These are phyloP conservation scores for Muscicapa comitata DNA, from an alignment of 2,797 vertebrate genomes.

Conservation along the genomic window DNA sequence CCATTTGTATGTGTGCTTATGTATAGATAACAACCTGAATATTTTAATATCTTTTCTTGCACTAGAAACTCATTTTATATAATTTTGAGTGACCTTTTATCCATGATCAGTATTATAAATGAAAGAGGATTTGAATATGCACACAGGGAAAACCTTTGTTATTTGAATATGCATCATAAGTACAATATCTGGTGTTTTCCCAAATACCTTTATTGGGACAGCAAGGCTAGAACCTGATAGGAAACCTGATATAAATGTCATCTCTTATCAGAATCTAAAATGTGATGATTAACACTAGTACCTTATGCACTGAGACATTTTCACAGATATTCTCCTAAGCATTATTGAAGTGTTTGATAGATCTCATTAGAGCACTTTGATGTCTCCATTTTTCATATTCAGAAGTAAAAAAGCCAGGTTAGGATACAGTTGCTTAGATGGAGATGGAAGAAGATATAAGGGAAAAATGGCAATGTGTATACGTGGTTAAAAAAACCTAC, in stretches of 20 bases:
- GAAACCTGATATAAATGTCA: neutral
- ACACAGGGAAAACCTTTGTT: neutral
- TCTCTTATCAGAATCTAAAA: constrained; percentile 25
- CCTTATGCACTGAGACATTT: neutral
- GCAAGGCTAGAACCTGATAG: neutral
- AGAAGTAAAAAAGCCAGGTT: neutral
- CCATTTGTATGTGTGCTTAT: neutral
- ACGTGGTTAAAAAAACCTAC: constrained; percentile 19
- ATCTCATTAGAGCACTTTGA: constrained; percentile 41
- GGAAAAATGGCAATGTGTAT: neutral
- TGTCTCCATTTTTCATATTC: constrained; percentile 24
- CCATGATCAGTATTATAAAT: neutral
- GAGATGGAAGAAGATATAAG: neutral
- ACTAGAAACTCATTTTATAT: neutral
- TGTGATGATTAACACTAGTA: neutral
- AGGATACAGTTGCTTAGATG: neutral
- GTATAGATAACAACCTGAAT: neutral
- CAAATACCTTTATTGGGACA: neutral
- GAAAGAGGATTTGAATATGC: neutral
- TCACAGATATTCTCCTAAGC: neutral
- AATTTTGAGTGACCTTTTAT: neutral
- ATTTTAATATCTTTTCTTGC: neutral
- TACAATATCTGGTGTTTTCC: neutral
- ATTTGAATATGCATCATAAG: neutral
- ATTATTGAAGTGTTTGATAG: neutral